Percentiles rank a stretch among this genome's conserved stretches.
These are phyloP conservation scores for Pycnomerus fuliginosus DNA, from an alignment of 2,888 invertebrate species.

Conservation along the genomic window DNA sequence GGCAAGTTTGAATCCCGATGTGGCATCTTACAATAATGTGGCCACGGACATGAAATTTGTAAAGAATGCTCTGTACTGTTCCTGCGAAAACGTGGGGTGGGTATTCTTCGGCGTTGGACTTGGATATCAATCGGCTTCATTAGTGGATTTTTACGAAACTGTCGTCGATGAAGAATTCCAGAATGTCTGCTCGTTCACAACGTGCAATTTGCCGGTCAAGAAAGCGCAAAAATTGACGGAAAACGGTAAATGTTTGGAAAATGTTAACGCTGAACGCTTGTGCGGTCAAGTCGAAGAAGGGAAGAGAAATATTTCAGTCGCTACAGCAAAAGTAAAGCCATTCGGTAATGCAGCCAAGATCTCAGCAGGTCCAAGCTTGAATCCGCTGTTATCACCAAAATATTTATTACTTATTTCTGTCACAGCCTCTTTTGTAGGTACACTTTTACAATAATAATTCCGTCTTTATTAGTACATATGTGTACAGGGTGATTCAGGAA, in stretches of 20 bases:
- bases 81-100: slow-evolving; percentile 56
- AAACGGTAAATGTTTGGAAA: slow-evolving; percentile 29
- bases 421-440: too few species aligned
- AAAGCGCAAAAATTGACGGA: slow-evolving; percentile 40
- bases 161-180: slow-evolving; percentile 52
- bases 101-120: slow-evolving; percentile 37
- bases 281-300: slow-evolving; percentile 21
- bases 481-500: too few species aligned
- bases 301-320: too few species aligned
- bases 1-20: slow-evolving; percentile 55
- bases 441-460: too few species aligned
- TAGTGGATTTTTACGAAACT: slow-evolving; percentile 50
- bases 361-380: too few species aligned
- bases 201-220: slow-evolving; percentile 55
- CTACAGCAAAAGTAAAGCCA: too few species aligned
- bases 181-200: slow-evolving; percentile 55
- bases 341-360: too few species aligned
- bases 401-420: too few species aligned
- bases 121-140: slow-evolving; percentile 31
- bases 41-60: slow-evolving; percentile 49
- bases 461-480: too few species aligned
- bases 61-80: slow-evolving; percentile 56
- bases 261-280: slow-evolving; percentile 25
- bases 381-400: too few species aligned
- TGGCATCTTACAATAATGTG: slow-evolving; percentile 52